phyloP scores from a whole-genome alignment of 2,113 vertebrate genomes.

The Recurvirostra avosetta region DNA sequence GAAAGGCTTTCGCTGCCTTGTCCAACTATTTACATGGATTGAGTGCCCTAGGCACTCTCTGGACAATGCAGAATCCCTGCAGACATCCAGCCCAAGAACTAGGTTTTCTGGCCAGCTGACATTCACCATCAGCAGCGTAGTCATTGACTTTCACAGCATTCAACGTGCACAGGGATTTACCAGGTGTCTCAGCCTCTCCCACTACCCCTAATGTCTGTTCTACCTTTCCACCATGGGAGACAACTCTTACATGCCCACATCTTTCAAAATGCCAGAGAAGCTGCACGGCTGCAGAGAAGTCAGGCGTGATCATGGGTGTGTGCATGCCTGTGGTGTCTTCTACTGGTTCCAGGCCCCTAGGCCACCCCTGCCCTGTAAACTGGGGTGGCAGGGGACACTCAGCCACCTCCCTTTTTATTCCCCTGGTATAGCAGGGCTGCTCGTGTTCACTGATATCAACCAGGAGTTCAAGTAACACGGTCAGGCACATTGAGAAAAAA shows the following conservation, averaged over 20 bases:
- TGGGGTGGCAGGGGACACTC: not conserved
- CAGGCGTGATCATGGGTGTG: not conserved
- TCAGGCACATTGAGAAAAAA: not conserved
- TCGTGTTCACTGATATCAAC: not conserved
- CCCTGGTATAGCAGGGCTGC: not conserved
- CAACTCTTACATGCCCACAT: not conserved
- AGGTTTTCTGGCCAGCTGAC: not conserved
- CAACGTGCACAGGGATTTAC: not conserved
- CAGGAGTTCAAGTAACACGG: not conserved
- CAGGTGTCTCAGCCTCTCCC: not conserved
- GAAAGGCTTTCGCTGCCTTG: not conserved
- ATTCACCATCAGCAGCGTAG: not conserved
- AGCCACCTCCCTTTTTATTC: not conserved
- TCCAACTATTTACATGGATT: not conserved
- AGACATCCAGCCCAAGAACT: fast-evolving
- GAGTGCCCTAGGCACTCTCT: not conserved
- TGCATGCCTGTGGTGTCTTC: not conserved
- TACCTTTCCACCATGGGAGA: not conserved
- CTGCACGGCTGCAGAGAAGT: not conserved
- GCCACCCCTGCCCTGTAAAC: not conserved
- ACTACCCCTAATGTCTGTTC: not conserved
- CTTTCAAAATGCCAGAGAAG: not conserved
- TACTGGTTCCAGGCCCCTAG: not conserved
- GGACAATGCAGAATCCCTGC: not conserved
- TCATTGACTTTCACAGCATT: not conserved